A percentile compares a stretch with the other conserved stretches of the same genome.
Conservation (phyloP, 2,113 vertebrate genomes). For the Lonchura striata region DNA sequence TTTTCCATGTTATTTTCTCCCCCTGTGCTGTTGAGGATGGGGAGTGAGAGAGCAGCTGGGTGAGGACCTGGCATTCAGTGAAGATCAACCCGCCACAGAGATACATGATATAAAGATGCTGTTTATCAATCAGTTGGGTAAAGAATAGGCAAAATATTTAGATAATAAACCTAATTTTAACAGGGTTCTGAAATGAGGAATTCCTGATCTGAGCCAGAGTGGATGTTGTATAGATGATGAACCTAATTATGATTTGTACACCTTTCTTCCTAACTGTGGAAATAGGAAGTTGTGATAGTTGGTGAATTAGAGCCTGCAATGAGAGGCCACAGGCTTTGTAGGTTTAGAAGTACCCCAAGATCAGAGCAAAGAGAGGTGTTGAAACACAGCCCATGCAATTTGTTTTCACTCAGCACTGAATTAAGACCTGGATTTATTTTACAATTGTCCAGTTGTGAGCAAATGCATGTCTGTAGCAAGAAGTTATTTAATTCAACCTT, state of each 20-base stretch:
- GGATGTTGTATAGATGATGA: neutral
- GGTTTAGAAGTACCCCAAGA: neutral
- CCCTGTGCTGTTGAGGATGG: neutral
- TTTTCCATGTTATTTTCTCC: neutral
- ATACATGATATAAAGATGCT: neutral
- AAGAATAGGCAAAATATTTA: neutral
- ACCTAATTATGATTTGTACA: fast-evolving
- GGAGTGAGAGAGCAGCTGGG: neutral
- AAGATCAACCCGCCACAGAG: neutral
- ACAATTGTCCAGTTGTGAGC: neutral
- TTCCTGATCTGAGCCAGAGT: neutral
- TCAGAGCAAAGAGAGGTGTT: neutral
- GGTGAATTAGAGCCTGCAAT: neutral
- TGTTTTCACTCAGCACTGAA: neutral
- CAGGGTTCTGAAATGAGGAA: neutral
- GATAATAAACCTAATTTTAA: neutral
- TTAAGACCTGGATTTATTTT: neutral
- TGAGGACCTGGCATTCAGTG: neutral
- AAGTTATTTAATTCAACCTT: neutral
- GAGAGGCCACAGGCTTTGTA: neutral
- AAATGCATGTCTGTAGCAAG: neutral
- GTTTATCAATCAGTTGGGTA: neutral
- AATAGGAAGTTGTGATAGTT: neutral
- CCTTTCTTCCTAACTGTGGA: neutral
- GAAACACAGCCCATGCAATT: neutral